Evolutionary conservation across 2,888 invertebrate species (phyloP).

Genomic region (Dusona sp.): DNA sequence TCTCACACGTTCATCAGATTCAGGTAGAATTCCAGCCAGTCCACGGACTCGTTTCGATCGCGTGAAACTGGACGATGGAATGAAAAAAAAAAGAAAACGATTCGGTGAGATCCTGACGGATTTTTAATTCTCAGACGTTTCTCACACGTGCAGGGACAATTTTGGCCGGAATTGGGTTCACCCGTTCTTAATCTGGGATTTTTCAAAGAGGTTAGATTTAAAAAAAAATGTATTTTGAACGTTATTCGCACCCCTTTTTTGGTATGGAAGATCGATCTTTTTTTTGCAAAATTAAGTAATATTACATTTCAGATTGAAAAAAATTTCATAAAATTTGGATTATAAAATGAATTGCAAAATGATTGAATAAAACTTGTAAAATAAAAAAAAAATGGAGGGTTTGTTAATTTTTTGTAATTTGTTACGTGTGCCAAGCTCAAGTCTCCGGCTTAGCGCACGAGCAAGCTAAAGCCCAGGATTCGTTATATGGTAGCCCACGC

Average conservation of each 20-base stretch:
- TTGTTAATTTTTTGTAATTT: slow-evolving; percentile 37
- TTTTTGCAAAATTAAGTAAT: not conserved
- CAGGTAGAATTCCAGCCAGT: slow-evolving; percentile 66
- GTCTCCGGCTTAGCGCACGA: slow-evolving; percentile 44
- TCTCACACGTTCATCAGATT: slow-evolving; percentile 66
- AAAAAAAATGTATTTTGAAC: too few relatives aligned
- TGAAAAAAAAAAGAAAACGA: slow-evolving; percentile 32
- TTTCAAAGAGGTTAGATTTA: too few relatives aligned
- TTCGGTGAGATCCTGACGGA: slow-evolving; percentile 10
- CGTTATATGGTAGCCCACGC: slow-evolving; percentile 60
- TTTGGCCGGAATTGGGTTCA: not conserved
- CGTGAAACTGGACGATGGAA: slow-evolving; percentile 60
- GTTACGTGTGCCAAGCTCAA: slow-evolving; percentile 26
- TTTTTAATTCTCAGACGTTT: slow-evolving; percentile 34
- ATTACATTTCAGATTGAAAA: not conserved
- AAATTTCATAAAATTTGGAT: not conserved
- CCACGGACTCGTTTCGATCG: slow-evolving; percentile 44
- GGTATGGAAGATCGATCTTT: not conserved
- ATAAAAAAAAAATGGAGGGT: not conserved
- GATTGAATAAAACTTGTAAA: not conserved
- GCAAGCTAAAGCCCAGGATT: slow-evolving; percentile 42
- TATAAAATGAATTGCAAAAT: not conserved
- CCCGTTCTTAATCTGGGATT: not conserved
- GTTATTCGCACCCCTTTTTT: too few relatives aligned
- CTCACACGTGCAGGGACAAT: not conserved